Base-by-base conservation (phyloP, 2,797 vertebrate genomes). In the Hypotaenidia okinawae region DNA sequence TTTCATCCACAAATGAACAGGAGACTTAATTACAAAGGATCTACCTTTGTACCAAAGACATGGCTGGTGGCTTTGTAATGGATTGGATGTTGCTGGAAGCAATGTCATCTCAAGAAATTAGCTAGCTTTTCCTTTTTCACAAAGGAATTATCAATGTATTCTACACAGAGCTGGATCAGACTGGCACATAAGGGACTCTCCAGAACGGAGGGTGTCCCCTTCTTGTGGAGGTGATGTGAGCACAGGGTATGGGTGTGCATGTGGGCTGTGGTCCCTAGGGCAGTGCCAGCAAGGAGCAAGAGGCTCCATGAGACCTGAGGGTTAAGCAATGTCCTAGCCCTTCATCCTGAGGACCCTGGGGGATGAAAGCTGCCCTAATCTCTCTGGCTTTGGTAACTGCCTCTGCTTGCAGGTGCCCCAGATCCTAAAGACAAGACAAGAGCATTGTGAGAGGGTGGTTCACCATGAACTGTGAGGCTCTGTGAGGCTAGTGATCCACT, bases 371-470 rank as follows among this genome's bases (percentile, higher is more conserved):
- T 87, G 51, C 63, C 59, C 70, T 90, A 2, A 30, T 25, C n/a
- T 19, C 37, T 41, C 35, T 85, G 33, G 4, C 64, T 21, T 3
- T 85, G 62, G 11, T 10, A 84, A 63, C 67, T 30, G 25, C 25
- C 66, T 69, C 30, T 64, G 63, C n/a, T 27, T 73, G 51, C 39
- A 91, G 59, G 10, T 67, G 19, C 12, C 55, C 63, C 49, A 15
- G 2, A 75, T 54, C n/a, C n/a, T 51, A 41, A 67, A 93, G 75
- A 59, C 11, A 61, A 68, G 43, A 25, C 33, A 25, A 37, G 37
- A 35, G 27, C 0, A 0, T 3, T 66, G 47, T 12, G 41, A 89
- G 67, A 69, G 10, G 0, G 61, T 15, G 13, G 15, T 67, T 77
- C 66, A 55, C 17, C 10, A 32, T 2, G 10, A 30, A 9, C 28